Percentiles rank a stretch among this genome's conserved stretches.
These are phyloP conservation scores for Octodon degus DNA, from an alignment of 2,113 vertebrate genomes.

Conservation along the genomic window DNA sequence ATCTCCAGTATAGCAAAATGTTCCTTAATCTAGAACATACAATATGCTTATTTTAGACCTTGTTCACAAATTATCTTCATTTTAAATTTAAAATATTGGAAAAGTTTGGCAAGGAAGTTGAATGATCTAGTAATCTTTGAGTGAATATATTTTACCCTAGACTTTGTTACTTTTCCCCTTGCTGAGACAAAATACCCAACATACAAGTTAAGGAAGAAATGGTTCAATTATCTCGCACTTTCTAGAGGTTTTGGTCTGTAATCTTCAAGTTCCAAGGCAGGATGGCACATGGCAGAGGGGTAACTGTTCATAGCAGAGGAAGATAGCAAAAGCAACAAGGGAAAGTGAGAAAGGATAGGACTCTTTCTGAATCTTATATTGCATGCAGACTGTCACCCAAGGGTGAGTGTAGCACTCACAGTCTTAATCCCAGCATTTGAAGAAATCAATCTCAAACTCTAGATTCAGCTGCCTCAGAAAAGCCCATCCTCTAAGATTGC, in stretches of 20 bases:
- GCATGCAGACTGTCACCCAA: background rate
- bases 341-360: background rate
- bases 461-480: background rate
- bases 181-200: background rate
- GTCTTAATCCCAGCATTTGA: background rate
- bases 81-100: constrained; percentile 10
- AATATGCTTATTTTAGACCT: constrained; percentile 48
- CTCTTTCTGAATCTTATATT: background rate
- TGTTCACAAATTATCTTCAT: background rate
- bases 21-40: background rate
- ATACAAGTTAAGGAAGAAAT: background rate
- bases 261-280: background rate
- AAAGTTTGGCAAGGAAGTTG: background rate
- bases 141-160: background rate
- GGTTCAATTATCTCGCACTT: background rate
- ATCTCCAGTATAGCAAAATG: background rate
- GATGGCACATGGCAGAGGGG: background rate
- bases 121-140: background rate
- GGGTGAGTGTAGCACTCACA: background rate
- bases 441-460: background rate
- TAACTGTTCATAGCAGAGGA: background rate
- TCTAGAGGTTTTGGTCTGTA: background rate
- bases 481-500: background rate
- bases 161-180: background rate
- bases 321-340: background rate